Base-by-base conservation (phyloP, 2,888 invertebrate species). In the Thelaira solivaga region DNA sequence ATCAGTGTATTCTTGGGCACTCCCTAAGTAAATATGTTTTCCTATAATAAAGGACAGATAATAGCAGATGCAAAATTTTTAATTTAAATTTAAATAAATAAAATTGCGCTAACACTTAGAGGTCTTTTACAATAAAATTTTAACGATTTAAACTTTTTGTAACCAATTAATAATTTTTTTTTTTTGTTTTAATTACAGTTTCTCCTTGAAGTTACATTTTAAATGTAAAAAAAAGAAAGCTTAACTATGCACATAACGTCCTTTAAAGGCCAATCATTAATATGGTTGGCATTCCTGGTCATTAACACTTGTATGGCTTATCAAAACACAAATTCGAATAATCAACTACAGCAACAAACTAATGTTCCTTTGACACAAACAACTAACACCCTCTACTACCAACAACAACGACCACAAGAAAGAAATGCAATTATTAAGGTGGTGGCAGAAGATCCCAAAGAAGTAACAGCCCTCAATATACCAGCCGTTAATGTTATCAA, bases 301-400 rank as follows among this genome's bases (percentile, higher is more conserved):
- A 22, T 45, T 10, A 45, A 8, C 72, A 68, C 53, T 68, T 75
- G 74, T 68, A 75, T 62, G 67, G 74, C 78, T 61, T 78, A 74
- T 71, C 78, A 78, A 65, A 78, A 69, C 29, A 78, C 78, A 41
- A 74, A 78, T 71, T 61, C 74, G 47, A 74, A 78, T 67, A 78
- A 34, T 68, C 76, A 79, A 77, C 76, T 74, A 74, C 72, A 80
- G 53, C 80, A 80, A 76, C 81, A 76, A 67, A 55, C 36, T 26
- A 79, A 76, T 68, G 74, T 80, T 71, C 76, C 81, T 64, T 61
- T 79, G 57, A 69, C 45, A 65, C 76, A 74, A 45, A 65, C 79
- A 71, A 45, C 29, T 53, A 53, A 61, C 31, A 68, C 49, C 36
- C 49, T 61, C 20, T 49, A 31, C 11, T n/a, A 16, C 34, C 76